Base-by-base conservation (phyloP, 1,140 invertebrate species). In the Ganaspis sp. region DNA sequence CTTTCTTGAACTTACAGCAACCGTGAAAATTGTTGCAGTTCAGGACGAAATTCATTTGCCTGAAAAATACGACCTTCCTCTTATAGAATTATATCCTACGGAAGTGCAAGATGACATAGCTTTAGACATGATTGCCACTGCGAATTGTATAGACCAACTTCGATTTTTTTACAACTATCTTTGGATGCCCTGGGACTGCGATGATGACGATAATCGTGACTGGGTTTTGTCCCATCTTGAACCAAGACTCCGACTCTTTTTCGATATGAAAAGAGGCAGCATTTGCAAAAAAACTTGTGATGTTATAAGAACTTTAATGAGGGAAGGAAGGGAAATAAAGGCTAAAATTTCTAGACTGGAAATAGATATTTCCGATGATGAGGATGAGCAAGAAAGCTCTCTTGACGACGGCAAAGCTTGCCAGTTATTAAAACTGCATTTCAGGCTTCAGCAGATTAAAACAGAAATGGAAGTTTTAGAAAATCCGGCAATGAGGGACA, bases 171-270 rank as follows among this genome's bases (percentile, higher is more conserved):
- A 92, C 78, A 90, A 91, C 69, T 87, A 93, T 79, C 81, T 94
- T 5, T 93, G 93, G 89, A 93, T 94, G 92, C 93, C 94, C 3
- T 94, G 93, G 93, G 94, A 94, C 77, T 83, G 90, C 54, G 93
- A 94, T 70, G 92, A 92, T 26, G 93, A 94, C 80, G 92, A 93
- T 9, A 89, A 90, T 72, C 75, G 82, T 0, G 92, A 93, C 84
- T 94, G 93, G 93, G 89, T 92, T 23, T 82, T 85, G 17, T 85
- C 87, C 42, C 92, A 94, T 87, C 86, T 94, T 73, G 90, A 93
- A 78, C 85, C 89, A 4, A 92, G 94, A 54, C 58, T 78, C 40
- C 89, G 91, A 75, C 85, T 94, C 17, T 93, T 91, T 69, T 94
- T 92, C 74, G 93, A 94, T 80, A 91, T 94, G 81, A 93, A 92